Percentiles rank a stretch among this genome's conserved stretches.
phyloP scores from a whole-genome alignment of 2,888 invertebrate genomes.

The Colletes collaris region DNA sequence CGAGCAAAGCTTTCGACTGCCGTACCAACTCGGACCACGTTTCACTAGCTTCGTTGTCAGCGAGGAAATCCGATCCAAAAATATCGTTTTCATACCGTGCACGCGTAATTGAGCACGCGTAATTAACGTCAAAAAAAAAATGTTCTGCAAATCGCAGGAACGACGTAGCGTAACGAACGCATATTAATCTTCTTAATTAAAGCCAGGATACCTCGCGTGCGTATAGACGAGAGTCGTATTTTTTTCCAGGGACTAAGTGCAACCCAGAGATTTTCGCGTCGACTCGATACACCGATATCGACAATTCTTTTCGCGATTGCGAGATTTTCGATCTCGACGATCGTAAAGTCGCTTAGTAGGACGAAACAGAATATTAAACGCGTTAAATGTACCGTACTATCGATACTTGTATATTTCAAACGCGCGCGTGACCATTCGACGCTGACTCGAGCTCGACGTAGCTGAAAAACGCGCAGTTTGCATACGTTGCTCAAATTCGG shows the following conservation, averaged over 20 bases:
- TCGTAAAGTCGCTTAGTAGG: constrained; percentile 47
- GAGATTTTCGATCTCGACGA: constrained; percentile 41
- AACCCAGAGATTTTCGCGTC: constrained; percentile 14
- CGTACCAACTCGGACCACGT: not conserved
- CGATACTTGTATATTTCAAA: constrained; percentile 41
- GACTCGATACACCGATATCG: constrained; percentile 2
- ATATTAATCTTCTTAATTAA: constrained; percentile 54
- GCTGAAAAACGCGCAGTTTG: not conserved
- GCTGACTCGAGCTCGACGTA: not conserved
- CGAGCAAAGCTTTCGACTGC: too few relatives aligned
- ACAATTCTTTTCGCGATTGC: constrained; percentile 39
- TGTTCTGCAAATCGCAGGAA: not conserved
- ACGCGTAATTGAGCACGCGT: constrained; percentile 36
- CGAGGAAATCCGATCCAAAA: constrained; percentile 42
- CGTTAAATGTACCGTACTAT: constrained; percentile 45
- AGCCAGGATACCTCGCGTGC: constrained; percentile 18
- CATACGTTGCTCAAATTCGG: constrained; percentile 22
- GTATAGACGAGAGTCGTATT: constrained; percentile 9
- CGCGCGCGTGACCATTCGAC: too few relatives aligned
- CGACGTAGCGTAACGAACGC: constrained; percentile 25
- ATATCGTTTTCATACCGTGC: constrained; percentile 19
- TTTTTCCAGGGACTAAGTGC: constrained; percentile 18
- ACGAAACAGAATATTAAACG: constrained; percentile 33
- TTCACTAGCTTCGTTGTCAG: constrained; percentile 40
- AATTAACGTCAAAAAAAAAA: constrained; percentile 14